These are phyloP conservation scores for Heliconius hortense DNA, from an alignment of 2,888 invertebrate genomes.

Conservation along the genomic window DNA sequence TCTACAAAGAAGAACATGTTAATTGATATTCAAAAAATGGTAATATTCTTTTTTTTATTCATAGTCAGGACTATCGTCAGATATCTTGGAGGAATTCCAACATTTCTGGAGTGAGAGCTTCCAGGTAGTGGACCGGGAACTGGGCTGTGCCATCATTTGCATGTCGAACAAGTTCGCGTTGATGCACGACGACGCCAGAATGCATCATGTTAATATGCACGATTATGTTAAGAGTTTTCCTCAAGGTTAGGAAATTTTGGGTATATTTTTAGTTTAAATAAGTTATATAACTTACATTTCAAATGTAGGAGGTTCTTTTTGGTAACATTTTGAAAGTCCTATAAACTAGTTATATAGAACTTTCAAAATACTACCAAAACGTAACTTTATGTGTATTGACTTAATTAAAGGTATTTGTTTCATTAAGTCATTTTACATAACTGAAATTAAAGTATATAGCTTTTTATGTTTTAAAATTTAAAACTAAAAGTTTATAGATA, in stretches of 20 bases:
- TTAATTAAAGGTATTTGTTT: too few relatives aligned
- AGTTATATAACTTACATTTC: too few relatives aligned
- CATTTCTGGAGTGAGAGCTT: conserved; percentile 77
- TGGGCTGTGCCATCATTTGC: conserved; percentile 76
- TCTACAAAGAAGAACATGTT: too few relatives aligned
- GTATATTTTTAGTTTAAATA: not conserved
- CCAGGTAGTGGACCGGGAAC: conserved; percentile 73
- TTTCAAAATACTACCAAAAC: too few relatives aligned
- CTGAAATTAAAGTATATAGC: too few relatives aligned
- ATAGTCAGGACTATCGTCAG: conserved; percentile 68
- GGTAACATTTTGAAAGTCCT: not conserved
- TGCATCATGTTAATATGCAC: conserved; percentile 74
- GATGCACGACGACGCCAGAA: conserved; percentile 68
- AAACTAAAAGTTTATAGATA: too few relatives aligned
- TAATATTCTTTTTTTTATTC: not conserved
- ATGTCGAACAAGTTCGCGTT: conserved; percentile 76
- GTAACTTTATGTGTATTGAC: too few relatives aligned
- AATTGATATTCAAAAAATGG: too few relatives aligned
- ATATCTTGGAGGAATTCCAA: conserved; percentile 70
- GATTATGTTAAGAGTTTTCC: conserved; percentile 73
- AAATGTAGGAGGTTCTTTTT: not conserved
- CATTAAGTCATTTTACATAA: too few relatives aligned
- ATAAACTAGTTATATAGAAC: too few relatives aligned
- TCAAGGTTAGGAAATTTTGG: conserved; percentile 53
- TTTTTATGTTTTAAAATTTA: too few relatives aligned